Evolutionary conservation across 2,888 invertebrate genomes (phyloP).

Genomic region (Lochmaea capreae): DNA sequence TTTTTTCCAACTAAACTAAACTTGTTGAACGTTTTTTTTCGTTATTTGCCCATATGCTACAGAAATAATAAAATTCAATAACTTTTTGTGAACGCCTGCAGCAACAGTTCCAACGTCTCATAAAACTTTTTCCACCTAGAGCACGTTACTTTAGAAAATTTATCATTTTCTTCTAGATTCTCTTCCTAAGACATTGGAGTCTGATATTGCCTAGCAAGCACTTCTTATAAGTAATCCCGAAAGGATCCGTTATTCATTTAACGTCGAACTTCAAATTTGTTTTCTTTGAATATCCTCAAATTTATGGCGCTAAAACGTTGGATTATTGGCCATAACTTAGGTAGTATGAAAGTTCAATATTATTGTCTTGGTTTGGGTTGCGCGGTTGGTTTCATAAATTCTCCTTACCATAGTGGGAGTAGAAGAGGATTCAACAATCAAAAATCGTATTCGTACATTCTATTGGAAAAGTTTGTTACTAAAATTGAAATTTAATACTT

Average conservation of each 20-base stretch:
- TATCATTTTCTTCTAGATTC: slow-evolving; percentile 34
- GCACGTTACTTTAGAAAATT: slow-evolving; percentile 28
- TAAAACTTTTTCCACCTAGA: slow-evolving; percentile 21
- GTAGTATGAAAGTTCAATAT: slow-evolving; percentile 48
- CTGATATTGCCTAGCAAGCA: slow-evolving; percentile 40
- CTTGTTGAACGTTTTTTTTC: no score
- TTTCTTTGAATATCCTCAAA: slow-evolving; percentile 49
- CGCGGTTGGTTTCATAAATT: slow-evolving; percentile 53
- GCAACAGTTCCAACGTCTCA: slow-evolving; percentile 26
- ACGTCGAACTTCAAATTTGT: slow-evolving; percentile 47
- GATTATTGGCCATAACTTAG: slow-evolving; percentile 52
- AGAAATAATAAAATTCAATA: slow-evolving; percentile 8
- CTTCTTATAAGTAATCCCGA: slow-evolving; percentile 40
- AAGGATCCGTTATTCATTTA: slow-evolving; percentile 44
- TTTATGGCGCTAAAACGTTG: slow-evolving; percentile 51
- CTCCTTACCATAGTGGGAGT: slow-evolving; percentile 23
- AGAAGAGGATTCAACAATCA: background rate
- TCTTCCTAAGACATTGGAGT: slow-evolving; percentile 37
- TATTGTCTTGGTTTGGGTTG: slow-evolving; percentile 50
- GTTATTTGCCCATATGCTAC: background rate
- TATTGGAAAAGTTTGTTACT: background rate
- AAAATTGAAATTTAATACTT: background rate
- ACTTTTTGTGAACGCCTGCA: slow-evolving; percentile 11
- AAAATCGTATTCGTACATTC: background rate
- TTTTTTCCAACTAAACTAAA: background rate